Base-by-base conservation (phyloP, 2,797 vertebrate species). In the Urosaurus nigricauda region DNA sequence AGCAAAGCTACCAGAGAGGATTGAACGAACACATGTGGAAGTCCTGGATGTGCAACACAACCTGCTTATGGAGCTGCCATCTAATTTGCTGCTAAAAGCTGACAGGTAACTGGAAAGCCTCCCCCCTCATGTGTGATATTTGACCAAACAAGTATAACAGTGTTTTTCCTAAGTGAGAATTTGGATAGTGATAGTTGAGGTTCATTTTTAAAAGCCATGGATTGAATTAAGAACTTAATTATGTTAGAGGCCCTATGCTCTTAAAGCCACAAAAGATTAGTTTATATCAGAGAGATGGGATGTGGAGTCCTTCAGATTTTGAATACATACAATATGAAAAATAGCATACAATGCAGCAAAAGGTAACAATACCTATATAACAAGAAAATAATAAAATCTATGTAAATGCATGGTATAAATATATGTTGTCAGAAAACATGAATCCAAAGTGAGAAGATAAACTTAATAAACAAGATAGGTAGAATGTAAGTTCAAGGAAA, bases 21-120 rank as follows among this genome's bases (percentile, higher is more conserved):
- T 99, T 0, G 99, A 99, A 92, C 96, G 97, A 91, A 98, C 95
- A 0, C 98, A 98, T 1, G 97, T 99, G 94, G 99, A 99, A 93
- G 98, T 99, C 92, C 93, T 99, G 70, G 99, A 99, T 0, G 94
- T 99, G 56, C 99, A 99, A 78, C 99, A 99, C 97, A 99, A 99
- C 97, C 98, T 98, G 94, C 98, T 99, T 26, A 92, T 95, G 65
- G 99, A 99, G 95, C 98, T 99, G 84, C 98, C 99, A 0, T 97
- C 98, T 87, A 98, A 97, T 96, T 97, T 99, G 86, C 98, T 99
- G 94, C 96, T 99, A 95, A 99, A 99, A 96, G 98, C 98, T 65
- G 97, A 98, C 96, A 99, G 98, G 99, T 99, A 97, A 92, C 11
- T 29, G 7, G 14, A 58, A 82, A 70, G 40, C 17, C 58, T 21